Percentiles rank a stretch among this genome's conserved stretches.
Evolutionary conservation across 2,888 invertebrate species (phyloP).

Genomic region (Synergus laeviventris): DNA sequence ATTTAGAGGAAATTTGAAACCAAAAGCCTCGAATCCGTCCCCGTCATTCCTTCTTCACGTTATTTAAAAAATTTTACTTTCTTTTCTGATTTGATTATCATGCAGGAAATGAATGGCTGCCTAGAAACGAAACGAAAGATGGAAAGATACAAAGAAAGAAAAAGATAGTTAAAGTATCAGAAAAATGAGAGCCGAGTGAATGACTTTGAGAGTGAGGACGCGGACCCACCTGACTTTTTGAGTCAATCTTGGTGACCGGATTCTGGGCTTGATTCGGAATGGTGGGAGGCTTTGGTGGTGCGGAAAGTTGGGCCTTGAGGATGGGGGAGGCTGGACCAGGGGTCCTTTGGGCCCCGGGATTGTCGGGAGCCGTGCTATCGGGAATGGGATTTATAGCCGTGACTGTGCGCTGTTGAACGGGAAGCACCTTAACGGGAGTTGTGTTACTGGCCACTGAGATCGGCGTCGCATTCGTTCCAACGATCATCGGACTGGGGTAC

Average conservation of each 20-base stretch:
- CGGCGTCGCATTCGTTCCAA: slow-evolving; percentile 53
- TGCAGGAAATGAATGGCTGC: slow-evolving; percentile 38
- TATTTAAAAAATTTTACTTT: background rate
- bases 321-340: slow-evolving; percentile 86
- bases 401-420: slow-evolving; percentile 73
- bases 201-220: slow-evolving; percentile 68
- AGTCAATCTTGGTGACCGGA: slow-evolving; percentile 75
- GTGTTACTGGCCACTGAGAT: slow-evolving; percentile 53
- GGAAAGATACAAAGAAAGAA: slow-evolving; percentile 1
- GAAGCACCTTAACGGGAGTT: slow-evolving; percentile 78
- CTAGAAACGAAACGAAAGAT: slow-evolving; percentile 46
- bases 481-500: slow-evolving; percentile 69
- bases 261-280: slow-evolving; percentile 78
- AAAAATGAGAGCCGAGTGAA: slow-evolving; percentile 53
- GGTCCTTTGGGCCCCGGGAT: slow-evolving; percentile 65
- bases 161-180: slow-evolving; percentile 46
- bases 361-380: slow-evolving; percentile 68
- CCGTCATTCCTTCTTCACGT: slow-evolving; percentile 23
- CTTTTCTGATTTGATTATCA: slow-evolving; percentile 16
- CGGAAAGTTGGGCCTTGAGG: slow-evolving; percentile 89
- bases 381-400: slow-evolving; percentile 70
- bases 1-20: slow-evolving; percentile 1
- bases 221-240: slow-evolving; percentile 80
- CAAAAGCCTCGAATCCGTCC: slow-evolving; percentile 25
- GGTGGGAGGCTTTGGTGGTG: slow-evolving; percentile 79